phyloP scores from a whole-genome alignment of 2,113 vertebrate species.

The Lophius piscatorius region DNA sequence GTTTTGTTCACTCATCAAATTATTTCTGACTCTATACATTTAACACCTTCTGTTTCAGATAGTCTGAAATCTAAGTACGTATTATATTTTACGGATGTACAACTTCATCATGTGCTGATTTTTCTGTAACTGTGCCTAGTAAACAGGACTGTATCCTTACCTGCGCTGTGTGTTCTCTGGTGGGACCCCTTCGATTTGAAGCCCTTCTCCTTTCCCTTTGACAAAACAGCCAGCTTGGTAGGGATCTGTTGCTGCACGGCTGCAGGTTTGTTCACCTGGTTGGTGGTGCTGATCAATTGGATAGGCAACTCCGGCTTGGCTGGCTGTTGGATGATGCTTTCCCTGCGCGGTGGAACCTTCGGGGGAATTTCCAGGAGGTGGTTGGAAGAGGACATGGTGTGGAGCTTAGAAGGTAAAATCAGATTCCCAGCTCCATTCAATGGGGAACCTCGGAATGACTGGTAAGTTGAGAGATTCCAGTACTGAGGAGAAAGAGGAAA shows the following conservation, averaged over 20 bases:
- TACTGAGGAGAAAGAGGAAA: not conserved
- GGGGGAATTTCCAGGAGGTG: conserved; percentile 78
- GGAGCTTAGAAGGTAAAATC: conserved; percentile 32
- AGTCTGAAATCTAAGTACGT: not conserved
- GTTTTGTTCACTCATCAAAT: not conserved
- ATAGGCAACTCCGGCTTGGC: conserved; percentile 85
- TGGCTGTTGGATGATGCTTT: conserved; percentile 73
- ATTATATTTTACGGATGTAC: too few species aligned
- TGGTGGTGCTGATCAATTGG: conserved; percentile 89
- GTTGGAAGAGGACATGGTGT: not conserved
- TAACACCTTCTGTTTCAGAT: not conserved
- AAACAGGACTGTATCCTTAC: conserved; percentile 65
- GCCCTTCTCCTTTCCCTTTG: conserved; percentile 86
- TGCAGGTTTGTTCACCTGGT: conserved; percentile 84
- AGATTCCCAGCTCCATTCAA: conserved; percentile 45
- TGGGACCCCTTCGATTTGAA: conserved; percentile 82
- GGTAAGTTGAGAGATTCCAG: conserved; percentile 43
- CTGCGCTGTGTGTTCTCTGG: conserved; percentile 87
- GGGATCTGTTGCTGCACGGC: conserved; percentile 93
- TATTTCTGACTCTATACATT: not conserved
- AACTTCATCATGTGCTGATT: too few species aligned
- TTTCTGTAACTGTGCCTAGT: not conserved
- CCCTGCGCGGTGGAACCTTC: conserved; percentile 81
- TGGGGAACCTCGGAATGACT: conserved; percentile 82
- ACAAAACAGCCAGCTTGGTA: conserved; percentile 85